These are phyloP conservation scores for Nymphicus hollandicus DNA, from an alignment of 2,113 vertebrate species.

Conservation along the genomic window DNA sequence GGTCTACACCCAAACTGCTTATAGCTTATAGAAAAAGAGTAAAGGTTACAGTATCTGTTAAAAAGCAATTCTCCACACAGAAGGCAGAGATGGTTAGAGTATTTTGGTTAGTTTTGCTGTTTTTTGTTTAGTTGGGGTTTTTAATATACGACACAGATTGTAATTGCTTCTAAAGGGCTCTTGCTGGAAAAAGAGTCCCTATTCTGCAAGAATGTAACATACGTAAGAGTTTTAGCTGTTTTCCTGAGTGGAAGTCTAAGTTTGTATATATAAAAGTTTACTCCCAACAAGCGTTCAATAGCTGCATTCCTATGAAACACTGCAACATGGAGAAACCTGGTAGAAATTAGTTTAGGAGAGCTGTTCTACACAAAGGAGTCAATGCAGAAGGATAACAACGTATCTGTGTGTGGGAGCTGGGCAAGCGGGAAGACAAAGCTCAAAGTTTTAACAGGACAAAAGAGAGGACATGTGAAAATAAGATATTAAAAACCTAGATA, in stretches of 20 bases:
- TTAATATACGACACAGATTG: background rate
- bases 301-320: background rate
- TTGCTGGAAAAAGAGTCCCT: background rate
- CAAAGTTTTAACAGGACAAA: background rate
- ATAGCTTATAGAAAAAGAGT: background rate
- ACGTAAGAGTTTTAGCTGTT: background rate
- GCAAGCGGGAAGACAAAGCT: background rate
- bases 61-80: background rate
- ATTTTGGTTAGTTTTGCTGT: background rate
- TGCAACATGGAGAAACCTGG: background rate
- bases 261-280: background rate
- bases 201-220: background rate
- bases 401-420: background rate
- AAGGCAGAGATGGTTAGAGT: background rate
- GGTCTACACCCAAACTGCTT: background rate
- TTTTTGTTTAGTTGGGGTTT: background rate
- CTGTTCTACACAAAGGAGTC: background rate
- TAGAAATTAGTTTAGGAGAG: background rate
- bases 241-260: background rate
- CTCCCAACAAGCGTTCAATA: background rate
- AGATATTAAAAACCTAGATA: background rate
- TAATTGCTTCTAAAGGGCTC: background rate
- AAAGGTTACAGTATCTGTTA: background rate
- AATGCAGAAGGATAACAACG: background rate
- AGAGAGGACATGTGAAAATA: background rate